phyloP scores from a whole-genome alignment of 2,888 invertebrate species.

The Lacanobia oleracea region DNA sequence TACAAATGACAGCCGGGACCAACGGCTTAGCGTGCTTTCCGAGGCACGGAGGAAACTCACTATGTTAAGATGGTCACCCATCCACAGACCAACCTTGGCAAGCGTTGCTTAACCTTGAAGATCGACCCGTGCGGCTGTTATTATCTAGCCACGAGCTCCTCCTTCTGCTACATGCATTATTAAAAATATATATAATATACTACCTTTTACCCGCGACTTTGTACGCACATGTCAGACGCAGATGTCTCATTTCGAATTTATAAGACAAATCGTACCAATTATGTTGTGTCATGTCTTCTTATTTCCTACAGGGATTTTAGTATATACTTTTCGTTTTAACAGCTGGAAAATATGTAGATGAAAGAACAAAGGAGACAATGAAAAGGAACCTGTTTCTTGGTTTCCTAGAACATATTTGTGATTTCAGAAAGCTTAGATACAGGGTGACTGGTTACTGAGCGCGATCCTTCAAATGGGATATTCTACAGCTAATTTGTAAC shows the following conservation, averaged over 20 bases:
- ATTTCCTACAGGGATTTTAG: conserved; percentile 14
- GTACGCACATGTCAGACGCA: too few relatives aligned
- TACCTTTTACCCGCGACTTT: too few relatives aligned
- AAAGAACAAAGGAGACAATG: not conserved
- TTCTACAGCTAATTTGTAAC: too few relatives aligned
- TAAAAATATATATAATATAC: too few relatives aligned
- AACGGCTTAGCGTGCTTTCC: too few relatives aligned
- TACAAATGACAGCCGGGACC: too few relatives aligned
- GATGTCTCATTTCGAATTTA: conserved; percentile 34
- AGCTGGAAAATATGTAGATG: not conserved
- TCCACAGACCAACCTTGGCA: too few relatives aligned
- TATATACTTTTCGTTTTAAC: conserved; percentile 4
- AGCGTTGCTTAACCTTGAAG: too few relatives aligned
- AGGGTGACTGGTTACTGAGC: not conserved
- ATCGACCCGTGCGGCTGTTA: too few relatives aligned
- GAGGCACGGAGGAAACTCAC: too few relatives aligned
- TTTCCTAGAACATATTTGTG: not conserved
- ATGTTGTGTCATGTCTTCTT: conserved; percentile 18
- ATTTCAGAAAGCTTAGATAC: not conserved
- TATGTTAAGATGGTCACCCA: too few relatives aligned
- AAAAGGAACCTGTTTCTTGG: not conserved
- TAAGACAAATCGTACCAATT: conserved; percentile 27
- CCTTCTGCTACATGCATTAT: not conserved
- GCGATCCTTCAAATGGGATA: not conserved
- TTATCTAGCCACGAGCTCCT: too few relatives aligned